phyloP scores from a whole-genome alignment of 2,113 vertebrate genomes.

The Bostrychus sinensis region DNA sequence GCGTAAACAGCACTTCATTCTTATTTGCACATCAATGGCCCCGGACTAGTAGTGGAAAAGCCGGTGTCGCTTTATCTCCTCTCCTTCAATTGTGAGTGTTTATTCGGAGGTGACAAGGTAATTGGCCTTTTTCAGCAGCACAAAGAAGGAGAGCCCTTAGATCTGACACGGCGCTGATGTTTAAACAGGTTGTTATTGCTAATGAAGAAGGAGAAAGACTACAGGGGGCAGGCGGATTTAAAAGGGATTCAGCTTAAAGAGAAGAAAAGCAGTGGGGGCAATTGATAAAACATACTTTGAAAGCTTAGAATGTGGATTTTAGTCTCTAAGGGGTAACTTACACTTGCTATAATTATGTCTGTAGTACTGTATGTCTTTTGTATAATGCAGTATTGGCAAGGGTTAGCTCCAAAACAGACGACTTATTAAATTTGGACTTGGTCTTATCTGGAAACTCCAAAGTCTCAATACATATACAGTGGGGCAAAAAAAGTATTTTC shows the following conservation, averaged over 20 bases:
- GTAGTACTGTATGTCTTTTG: too few species aligned
- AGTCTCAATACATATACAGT: too few species aligned
- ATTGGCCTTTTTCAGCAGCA: constrained; percentile 23
- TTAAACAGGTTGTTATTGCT: constrained; percentile 13
- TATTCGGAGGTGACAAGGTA: constrained; percentile 27
- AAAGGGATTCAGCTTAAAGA: not conserved
- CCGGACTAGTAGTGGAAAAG: not conserved
- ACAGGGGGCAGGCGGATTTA: not conserved
- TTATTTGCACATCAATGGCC: constrained; percentile 17
- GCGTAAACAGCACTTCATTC: constrained; percentile 18
- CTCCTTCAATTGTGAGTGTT: constrained; percentile 4
- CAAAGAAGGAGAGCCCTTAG: constrained; percentile 17
- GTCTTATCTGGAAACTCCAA: too few species aligned
- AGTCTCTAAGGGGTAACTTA: too few species aligned
- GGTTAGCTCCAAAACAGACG: too few species aligned
- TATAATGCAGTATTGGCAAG: too few species aligned
- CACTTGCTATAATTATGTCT: too few species aligned
- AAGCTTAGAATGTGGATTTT: too few species aligned
- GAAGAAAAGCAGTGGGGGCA: not conserved
- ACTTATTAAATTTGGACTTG: too few species aligned
- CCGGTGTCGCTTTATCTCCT: not conserved
- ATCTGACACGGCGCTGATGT: not conserved
- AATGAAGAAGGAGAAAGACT: constrained; percentile 10
- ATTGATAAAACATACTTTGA: too few species aligned
- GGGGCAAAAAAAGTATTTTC: too few species aligned